These are phyloP conservation scores for Molothrus aeneus DNA, from an alignment of 2,797 vertebrate genomes.

Conservation along the genomic window DNA sequence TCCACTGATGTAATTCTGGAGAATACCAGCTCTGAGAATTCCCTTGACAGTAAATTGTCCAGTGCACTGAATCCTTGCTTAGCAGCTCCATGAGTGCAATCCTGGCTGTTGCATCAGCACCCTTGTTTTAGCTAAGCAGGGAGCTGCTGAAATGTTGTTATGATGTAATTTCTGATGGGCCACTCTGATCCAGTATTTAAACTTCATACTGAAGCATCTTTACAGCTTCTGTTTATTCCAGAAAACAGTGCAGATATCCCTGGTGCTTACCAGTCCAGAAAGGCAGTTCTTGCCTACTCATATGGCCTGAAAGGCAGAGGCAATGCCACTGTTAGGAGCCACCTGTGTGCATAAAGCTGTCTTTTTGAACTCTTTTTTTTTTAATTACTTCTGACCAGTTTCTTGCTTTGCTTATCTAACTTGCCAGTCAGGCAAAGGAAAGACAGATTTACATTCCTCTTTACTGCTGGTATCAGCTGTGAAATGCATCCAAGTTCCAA, in stretches of 20 bases:
- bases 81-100: background rate
- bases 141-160: background rate
- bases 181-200: fast-evolving
- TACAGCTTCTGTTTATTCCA: background rate
- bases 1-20: background rate
- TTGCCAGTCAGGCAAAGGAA: background rate
- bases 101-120: background rate
- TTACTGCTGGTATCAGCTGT: background rate
- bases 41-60: background rate
- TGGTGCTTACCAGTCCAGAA: background rate
- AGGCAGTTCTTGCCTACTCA: background rate
- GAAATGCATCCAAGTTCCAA: background rate
- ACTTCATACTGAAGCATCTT: background rate
- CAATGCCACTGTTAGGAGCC: background rate
- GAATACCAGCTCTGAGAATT: background rate
- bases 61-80: background rate
- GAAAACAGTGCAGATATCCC: background rate
- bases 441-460: background rate
- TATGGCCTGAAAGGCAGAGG: background rate
- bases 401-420: background rate
- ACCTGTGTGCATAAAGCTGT: background rate
- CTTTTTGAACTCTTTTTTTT: background rate
- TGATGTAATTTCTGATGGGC: background rate
- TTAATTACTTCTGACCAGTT: background rate
- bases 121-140: background rate